phyloP scores from a whole-genome alignment of 2,113 vertebrate genomes.

The Centropus unirufus region DNA sequence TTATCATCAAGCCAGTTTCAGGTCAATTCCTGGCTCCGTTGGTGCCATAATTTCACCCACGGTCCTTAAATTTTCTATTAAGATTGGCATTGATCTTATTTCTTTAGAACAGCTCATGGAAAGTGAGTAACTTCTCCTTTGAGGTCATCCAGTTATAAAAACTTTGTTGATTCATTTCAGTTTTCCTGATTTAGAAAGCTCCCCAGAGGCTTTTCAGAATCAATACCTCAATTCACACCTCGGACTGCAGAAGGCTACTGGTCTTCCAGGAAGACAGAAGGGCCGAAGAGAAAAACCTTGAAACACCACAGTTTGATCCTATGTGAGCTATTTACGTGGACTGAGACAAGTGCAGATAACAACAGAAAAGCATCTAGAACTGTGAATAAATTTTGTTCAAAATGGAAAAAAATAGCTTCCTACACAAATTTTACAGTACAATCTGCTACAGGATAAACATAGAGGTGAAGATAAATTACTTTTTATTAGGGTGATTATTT shows the following conservation, averaged over 20 bases:
- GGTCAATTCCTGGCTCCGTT: neutral
- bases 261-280: neutral
- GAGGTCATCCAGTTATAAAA: neutral
- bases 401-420: neutral
- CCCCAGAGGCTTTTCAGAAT: neutral
- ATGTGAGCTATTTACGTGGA: neutral
- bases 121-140: neutral
- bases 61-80: neutral
- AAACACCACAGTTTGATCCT: neutral
- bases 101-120: neutral
- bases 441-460: neutral
- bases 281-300: neutral
- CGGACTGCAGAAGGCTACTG: neutral
- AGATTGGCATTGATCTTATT: neutral
- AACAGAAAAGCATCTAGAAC: neutral
- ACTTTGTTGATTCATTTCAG: neutral
- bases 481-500: neutral
- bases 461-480: neutral
- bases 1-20: neutral
- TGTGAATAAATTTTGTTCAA: neutral
- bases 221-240: slow-evolving; percentile 32
- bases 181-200: slow-evolving; percentile 18
- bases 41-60: neutral
- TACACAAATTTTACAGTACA: neutral
- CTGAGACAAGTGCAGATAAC: neutral